Evolutionary conservation across 2,888 invertebrate species (phyloP), one percentile per base, ranked within the genome.

Genomic region (Bimastos eiseni): DNA sequence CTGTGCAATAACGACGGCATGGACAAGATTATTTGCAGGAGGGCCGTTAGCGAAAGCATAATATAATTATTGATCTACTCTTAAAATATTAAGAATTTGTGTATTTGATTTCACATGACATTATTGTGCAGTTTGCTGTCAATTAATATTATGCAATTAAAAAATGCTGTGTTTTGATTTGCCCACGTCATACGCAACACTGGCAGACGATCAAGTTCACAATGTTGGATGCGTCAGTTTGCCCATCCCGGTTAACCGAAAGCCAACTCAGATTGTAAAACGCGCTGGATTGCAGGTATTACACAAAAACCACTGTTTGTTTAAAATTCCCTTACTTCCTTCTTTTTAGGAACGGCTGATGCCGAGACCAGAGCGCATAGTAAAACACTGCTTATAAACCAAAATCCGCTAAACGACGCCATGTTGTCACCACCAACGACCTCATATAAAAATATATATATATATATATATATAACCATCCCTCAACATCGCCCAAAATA

Each of bases 291-390:
- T 44, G 44, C 44, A n/a, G 41, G 17, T 21, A 89, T 38, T 89
- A 37, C 33, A 89, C 33, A 41, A 8, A 89, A 34, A 21, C 2
- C 1, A 44, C 36, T 13, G 6, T 6, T 34, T 38, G 21, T 44
- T 0, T 24, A 89, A 44, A 8, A 21, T 55, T n/a, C 33, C 24
- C 90, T 37, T 41, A 90, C 90, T 83, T 83, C 90, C 83, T 90
- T 90, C 83, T 90, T 90, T 84, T 90, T 90, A 11, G 70, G 90
- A 41, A 90, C 83, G 34, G 86, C 86, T 34, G 86, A 86, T 21
- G 37, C 37, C 36, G 37, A 86, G 86, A 86, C 36, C 34, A 86
- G 34, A 86, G 2, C 6, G 86, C 86, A 86, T 13, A 37, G 36
- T 34, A 86, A 86, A 86, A 36, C 37, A 30, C 5, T 19, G 37